Evolutionary conservation across 2,797 vertebrate species (phyloP).

Genomic region (Melanotaenia maccullochi): DNA sequence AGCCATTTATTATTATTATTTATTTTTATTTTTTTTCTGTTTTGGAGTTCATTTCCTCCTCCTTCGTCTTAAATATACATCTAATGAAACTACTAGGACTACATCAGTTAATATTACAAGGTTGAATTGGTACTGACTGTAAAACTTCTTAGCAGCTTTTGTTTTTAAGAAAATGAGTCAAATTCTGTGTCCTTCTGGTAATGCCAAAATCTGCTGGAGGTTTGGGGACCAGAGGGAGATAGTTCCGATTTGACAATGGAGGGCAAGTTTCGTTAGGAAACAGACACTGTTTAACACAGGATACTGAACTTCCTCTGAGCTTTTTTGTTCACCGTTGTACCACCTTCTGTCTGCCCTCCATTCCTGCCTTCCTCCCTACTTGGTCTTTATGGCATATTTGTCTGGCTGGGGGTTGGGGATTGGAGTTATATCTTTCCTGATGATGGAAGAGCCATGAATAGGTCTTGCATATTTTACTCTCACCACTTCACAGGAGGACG

Average conservation of each 20-base stretch:
- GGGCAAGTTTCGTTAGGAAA: conserved; percentile 78
- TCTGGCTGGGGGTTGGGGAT: conserved; percentile 10
- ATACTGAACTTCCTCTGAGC: conserved; percentile 80
- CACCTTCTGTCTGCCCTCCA: conserved; percentile 48
- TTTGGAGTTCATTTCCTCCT: background rate
- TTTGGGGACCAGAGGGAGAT: conserved; percentile 60
- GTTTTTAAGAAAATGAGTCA: background rate
- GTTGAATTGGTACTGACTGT: background rate
- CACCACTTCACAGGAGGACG: conserved; percentile 6
- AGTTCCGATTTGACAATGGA: conserved; percentile 69
- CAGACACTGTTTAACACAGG: conserved; percentile 78
- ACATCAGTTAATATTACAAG: background rate
- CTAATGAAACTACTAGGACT: background rate
- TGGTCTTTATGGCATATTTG: conserved; percentile 16
- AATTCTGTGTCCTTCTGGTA: background rate
- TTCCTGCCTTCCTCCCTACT: conserved; percentile 46
- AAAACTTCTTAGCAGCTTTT: background rate
- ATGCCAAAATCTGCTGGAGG: conserved; percentile 17
- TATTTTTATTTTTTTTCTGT: background rate
- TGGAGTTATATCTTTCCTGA: conserved; percentile 17
- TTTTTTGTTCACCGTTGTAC: conserved; percentile 57
- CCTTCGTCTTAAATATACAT: background rate
- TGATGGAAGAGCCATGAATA: conserved; percentile 1
- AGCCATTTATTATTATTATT: conserved; percentile 1
- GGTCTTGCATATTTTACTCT: conserved; percentile 9